A percentile compares a stretch with the other conserved stretches of the same genome.
Conservation (phyloP, 2,797 vertebrate genomes). For the Scolopax rusticola region DNA sequence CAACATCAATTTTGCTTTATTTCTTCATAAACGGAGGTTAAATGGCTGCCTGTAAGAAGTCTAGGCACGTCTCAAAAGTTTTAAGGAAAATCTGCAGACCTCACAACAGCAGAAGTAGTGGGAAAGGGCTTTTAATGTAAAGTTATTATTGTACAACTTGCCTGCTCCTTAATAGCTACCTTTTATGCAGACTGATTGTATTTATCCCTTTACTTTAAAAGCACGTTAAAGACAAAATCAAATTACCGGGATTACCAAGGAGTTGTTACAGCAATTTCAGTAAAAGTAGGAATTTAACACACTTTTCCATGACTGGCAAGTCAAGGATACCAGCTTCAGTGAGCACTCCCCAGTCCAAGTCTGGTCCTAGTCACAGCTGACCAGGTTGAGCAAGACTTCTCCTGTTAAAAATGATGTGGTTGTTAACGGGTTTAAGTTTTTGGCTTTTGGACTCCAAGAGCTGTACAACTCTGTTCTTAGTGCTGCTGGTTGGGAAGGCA, state of each 20-base stretch:
- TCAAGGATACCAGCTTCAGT: neutral
- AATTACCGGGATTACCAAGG: constrained; percentile 47
- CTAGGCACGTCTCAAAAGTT: constrained; percentile 31
- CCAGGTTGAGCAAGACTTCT: neutral
- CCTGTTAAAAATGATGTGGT: neutral
- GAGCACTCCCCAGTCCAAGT: neutral
- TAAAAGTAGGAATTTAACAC: constrained; percentile 57
- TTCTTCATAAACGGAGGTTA: constrained; percentile 84
- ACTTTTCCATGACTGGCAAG: neutral
- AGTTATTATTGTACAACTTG: constrained; percentile 56
- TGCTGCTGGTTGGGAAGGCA: neutral
- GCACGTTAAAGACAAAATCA: constrained; percentile 67
- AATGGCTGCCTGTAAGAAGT: constrained; percentile 76
- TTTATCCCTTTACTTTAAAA: constrained; percentile 78
- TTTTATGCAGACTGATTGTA: constrained; percentile 58
- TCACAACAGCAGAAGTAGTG: neutral
- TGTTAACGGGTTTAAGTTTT: neutral
- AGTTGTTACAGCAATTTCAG: constrained; percentile 12
- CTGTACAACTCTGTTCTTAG: neutral
- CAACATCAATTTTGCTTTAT: constrained; percentile 85
- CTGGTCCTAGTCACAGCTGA: neutral
- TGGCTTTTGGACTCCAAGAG: neutral
- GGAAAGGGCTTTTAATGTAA: constrained; percentile 71
- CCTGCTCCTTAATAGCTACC: constrained; percentile 54
- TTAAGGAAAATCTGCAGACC: constrained; percentile 54